phyloP scores from a whole-genome alignment of 2,888 invertebrate genomes.

The Andrena chrysosceles region DNA sequence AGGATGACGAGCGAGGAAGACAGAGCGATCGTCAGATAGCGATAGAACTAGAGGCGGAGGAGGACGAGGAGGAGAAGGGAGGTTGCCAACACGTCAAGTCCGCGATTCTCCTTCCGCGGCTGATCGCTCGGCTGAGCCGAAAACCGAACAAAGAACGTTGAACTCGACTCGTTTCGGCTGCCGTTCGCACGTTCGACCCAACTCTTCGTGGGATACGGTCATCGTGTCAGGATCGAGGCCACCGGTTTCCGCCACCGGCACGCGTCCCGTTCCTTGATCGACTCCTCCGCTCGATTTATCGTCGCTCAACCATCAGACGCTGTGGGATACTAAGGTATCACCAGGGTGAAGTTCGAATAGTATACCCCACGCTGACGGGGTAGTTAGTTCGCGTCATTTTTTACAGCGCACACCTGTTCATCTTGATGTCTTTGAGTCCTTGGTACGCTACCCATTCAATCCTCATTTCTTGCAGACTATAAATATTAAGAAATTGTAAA shows the following conservation, averaged over 20 bases:
- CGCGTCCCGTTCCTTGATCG: conserved; percentile 50
- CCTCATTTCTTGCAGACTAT: background rate
- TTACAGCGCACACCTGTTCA: background rate
- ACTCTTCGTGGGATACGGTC: conserved; percentile 56
- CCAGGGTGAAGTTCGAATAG: too few species aligned
- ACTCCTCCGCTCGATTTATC: conserved; percentile 48
- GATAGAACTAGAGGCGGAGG: conserved; percentile 55
- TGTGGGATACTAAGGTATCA: background rate
- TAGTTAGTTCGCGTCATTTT: background rate
- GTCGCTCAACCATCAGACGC: background rate
- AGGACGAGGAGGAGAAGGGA: conserved; percentile 37
- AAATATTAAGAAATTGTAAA: background rate
- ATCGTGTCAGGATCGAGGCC: conserved; percentile 61
- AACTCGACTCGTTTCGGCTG: conserved; percentile 55
- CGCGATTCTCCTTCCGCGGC: conserved; percentile 68
- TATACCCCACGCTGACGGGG: too few species aligned
- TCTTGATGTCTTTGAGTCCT: background rate
- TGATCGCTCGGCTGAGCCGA: conserved; percentile 62
- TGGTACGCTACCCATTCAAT: too few species aligned
- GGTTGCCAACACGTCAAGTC: conserved; percentile 68
- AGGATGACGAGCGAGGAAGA: conserved; percentile 40
- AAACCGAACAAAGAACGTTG: conserved; percentile 68
- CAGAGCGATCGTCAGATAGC: conserved; percentile 50
- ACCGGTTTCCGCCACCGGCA: conserved; percentile 41
- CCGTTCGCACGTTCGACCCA: conserved; percentile 55